Percentiles rank a stretch among this genome's conserved stretches.
phyloP scores from a whole-genome alignment of 2,113 vertebrate genomes.

The Gallinago undulata region DNA sequence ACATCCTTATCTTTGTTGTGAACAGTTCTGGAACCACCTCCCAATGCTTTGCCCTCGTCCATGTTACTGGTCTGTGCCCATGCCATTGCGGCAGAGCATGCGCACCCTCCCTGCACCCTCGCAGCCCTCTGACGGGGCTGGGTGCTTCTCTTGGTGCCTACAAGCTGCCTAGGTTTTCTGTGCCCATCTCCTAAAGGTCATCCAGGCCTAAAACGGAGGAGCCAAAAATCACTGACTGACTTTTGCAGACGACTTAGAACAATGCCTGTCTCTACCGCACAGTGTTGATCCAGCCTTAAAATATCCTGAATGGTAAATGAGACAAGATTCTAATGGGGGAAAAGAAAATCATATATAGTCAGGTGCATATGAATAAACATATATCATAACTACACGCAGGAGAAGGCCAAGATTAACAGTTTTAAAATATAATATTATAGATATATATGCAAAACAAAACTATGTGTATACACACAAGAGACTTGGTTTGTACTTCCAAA shows the following conservation, averaged over 20 bases:
- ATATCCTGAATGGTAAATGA: not conserved
- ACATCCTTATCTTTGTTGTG: not conserved
- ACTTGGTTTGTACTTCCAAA: not conserved
- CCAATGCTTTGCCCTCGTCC: fast-evolving
- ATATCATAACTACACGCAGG: not conserved
- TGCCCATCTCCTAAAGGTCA: not conserved
- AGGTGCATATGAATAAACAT: constrained; percentile 21
- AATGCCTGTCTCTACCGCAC: not conserved
- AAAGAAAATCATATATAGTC: not conserved
- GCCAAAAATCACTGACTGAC: not conserved
- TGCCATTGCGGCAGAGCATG: fast-evolving
- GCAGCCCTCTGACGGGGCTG: not conserved
- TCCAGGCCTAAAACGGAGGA: not conserved
- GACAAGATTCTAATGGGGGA: not conserved
- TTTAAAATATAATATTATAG: not conserved
- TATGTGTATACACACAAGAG: not conserved
- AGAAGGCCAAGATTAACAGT: not conserved
- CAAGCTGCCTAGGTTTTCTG: not conserved
- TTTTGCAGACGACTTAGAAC: not conserved
- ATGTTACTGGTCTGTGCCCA: fast-evolving
- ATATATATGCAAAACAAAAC: not conserved
- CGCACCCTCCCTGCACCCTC: too few relatives aligned
- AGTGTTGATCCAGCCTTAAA: not conserved
- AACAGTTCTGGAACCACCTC: not conserved
- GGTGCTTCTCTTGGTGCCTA: not conserved